phyloP scores from a whole-genome alignment of 2,888 invertebrate species.

The Eupithecia inturbata region DNA sequence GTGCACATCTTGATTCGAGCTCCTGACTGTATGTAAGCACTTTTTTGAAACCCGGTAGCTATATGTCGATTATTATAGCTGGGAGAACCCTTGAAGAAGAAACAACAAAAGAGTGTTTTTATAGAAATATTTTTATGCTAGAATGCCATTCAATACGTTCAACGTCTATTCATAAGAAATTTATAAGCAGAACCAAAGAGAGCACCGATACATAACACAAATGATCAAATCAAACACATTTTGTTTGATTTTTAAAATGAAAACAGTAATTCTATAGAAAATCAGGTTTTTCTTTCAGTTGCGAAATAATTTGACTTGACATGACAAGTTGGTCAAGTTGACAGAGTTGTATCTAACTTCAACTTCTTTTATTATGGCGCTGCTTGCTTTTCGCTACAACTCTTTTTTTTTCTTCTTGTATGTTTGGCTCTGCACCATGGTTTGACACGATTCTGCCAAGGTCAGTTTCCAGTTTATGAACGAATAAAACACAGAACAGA shows the following conservation, averaged over 20 bases:
- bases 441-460: too few relatives aligned
- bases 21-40: neutral
- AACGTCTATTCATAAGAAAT: neutral
- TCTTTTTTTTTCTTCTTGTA: too few relatives aligned
- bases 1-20: neutral
- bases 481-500: too few relatives aligned
- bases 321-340: too few relatives aligned
- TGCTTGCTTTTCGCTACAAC: too few relatives aligned
- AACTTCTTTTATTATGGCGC: too few relatives aligned
- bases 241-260: neutral
- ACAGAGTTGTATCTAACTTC: too few relatives aligned
- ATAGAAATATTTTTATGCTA: too few relatives aligned
- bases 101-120: neutral
- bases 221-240: neutral
- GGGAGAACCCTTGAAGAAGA: neutral
- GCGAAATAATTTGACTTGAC: too few relatives aligned
- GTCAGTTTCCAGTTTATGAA: too few relatives aligned
- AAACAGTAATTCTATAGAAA: neutral
- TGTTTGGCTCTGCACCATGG: too few relatives aligned
- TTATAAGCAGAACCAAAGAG: neutral
- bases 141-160: neutral
- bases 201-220: neutral
- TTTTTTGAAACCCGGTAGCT: neutral
- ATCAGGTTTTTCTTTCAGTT: slow-evolving; percentile 4
- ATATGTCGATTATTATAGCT: neutral